phyloP scores from a whole-genome alignment of 2,888 invertebrate genomes.

The Erebia ligea region DNA sequence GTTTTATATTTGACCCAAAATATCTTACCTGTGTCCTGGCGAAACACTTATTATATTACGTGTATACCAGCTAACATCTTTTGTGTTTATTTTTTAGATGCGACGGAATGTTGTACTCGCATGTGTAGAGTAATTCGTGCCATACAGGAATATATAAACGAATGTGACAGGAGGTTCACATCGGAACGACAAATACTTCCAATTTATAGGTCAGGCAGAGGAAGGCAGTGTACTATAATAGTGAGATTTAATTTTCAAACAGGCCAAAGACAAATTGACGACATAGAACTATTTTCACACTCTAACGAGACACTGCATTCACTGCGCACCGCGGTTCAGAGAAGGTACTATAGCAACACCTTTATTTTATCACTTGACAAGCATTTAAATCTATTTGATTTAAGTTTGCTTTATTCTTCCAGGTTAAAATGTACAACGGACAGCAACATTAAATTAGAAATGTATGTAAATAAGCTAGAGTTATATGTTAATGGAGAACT shows the following conservation, averaged over 20 bases:
- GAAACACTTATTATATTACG: too few relatives aligned
- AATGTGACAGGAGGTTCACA: constrained; percentile 94
- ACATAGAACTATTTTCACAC: constrained; percentile 96
- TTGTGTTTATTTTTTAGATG: constrained; percentile 53
- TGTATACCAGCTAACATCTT: background rate
- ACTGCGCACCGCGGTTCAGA: constrained; percentile 90
- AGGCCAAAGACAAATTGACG: constrained; percentile 94
- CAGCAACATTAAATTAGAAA: constrained; percentile 92
- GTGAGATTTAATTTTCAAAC: constrained; percentile 91
- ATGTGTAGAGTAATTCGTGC: constrained; percentile 97
- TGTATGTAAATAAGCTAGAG: constrained; percentile 96
- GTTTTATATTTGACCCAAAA: background rate
- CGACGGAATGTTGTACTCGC: constrained; percentile 77
- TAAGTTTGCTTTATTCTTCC: constrained; percentile 49
- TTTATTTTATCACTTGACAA: constrained; percentile 21
- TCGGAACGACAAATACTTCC: constrained; percentile 95
- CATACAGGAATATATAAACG: constrained; percentile 96
- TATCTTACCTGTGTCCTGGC: background rate
- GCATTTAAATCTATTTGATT: constrained; percentile 18
- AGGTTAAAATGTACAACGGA: constrained; percentile 76
- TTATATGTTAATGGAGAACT: constrained; percentile 94
- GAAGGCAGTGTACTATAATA: constrained; percentile 93
- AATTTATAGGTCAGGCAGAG: constrained; percentile 94
- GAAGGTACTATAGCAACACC: constrained; percentile 67
- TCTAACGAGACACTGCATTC: constrained; percentile 96